phyloP scores from a whole-genome alignment of 2,888 invertebrate species.

The Tenthredo livida region DNA sequence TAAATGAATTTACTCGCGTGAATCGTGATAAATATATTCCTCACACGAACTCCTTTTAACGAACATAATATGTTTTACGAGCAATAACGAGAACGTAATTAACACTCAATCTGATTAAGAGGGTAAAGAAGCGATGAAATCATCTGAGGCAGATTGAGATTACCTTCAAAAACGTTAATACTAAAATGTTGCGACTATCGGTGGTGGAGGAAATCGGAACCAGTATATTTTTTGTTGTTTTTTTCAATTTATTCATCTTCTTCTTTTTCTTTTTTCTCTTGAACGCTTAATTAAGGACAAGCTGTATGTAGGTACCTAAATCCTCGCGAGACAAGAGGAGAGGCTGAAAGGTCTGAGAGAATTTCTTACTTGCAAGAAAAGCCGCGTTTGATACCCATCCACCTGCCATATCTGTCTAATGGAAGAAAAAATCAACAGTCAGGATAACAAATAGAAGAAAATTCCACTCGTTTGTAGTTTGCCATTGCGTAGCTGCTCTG shows the following conservation, averaged over 20 bases:
- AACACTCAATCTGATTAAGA: slow-evolving; percentile 10
- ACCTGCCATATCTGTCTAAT: slow-evolving; percentile 24
- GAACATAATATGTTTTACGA: neutral
- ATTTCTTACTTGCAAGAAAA: neutral
- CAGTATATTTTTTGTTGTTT: slow-evolving; percentile 70
- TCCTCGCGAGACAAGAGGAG: slow-evolving; percentile 58
- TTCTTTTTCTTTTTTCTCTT: slow-evolving; percentile 62
- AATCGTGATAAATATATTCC: slow-evolving; percentile 5
- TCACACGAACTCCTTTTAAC: neutral
- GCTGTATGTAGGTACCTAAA: slow-evolving; percentile 9
- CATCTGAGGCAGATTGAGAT: neutral
- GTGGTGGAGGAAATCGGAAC: slow-evolving; percentile 66
- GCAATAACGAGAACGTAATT: slow-evolving; percentile 9
- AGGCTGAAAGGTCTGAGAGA: neutral
- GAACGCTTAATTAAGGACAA: slow-evolving; percentile 77
- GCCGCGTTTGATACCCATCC: slow-evolving; percentile 32
- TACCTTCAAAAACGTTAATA: neutral
- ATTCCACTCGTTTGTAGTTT: neutral
- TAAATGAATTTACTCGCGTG: neutral
- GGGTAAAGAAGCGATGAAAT: slow-evolving; percentile 6
- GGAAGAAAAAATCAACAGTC: neutral
- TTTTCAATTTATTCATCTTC: too few species aligned
- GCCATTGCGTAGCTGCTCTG: neutral
- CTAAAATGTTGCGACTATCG: slow-evolving; percentile 12
- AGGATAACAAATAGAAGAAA: neutral